A percentile compares a stretch with the other conserved stretches of the same genome.
These are phyloP conservation scores for Pyralis farinalis DNA, from an alignment of 2,888 invertebrate species.

Conservation along the genomic window DNA sequence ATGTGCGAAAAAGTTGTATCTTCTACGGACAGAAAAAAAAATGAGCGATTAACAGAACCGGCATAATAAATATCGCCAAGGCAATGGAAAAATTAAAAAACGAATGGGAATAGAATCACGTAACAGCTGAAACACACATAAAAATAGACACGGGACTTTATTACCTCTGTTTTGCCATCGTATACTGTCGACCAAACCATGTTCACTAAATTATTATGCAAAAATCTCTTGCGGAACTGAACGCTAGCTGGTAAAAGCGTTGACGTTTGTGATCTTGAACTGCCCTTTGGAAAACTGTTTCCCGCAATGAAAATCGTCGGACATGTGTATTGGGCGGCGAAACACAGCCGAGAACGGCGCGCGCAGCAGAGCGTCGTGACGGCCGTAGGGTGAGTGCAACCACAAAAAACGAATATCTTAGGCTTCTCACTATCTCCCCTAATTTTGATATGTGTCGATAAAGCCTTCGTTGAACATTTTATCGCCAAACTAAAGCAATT, in stretches of 20 bases:
- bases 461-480: constrained; percentile 13
- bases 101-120: constrained; percentile 37
- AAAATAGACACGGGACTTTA: constrained; percentile 37
- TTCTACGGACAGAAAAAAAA: no score
- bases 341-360: constrained; percentile 52
- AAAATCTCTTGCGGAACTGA: constrained; percentile 44
- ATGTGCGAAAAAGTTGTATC: no score
- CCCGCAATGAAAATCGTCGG: constrained; percentile 52
- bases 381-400: constrained; percentile 45
- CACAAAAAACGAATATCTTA: constrained; percentile 34
- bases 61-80: constrained; percentile 37
- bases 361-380: constrained; percentile 54
- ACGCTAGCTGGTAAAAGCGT: constrained; percentile 49
- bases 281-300: constrained; percentile 75
- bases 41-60: constrained; percentile 20
- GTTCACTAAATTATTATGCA: constrained; percentile 39
- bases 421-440: background rate
- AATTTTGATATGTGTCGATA: constrained; percentile 7
- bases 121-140: constrained; percentile 26
- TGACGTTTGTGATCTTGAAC: constrained; percentile 77
- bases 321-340: constrained; percentile 61
- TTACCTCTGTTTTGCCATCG: constrained; percentile 66
- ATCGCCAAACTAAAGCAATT: constrained; percentile 5
- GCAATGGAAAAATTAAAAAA: constrained; percentile 30
- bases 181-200: constrained; percentile 72